A percentile compares a stretch with the other conserved stretches of the same genome.
Conservation (phyloP, 23 tunicate genomes). For the Halocynthia roretzi region DNA sequence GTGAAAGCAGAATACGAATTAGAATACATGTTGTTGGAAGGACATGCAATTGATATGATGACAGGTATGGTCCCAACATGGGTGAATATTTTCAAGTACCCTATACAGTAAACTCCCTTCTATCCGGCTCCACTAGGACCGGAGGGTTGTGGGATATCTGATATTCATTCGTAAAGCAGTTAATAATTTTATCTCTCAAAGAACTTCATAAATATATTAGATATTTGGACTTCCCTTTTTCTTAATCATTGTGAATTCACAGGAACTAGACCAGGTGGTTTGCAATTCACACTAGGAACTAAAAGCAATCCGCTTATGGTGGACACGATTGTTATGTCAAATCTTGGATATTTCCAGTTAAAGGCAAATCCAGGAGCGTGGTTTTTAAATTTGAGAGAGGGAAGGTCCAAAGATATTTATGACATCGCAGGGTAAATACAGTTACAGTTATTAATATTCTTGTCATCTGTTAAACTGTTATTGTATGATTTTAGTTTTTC, state of each 20-base stretch:
- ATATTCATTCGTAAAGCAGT: no score
- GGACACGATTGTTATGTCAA: conserved; percentile 99
- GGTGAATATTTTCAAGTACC: not conserved
- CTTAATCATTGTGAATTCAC: not conserved
- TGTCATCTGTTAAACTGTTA: not conserved
- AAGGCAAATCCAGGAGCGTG: conserved; percentile 96
- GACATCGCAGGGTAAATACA: conserved; percentile 44
- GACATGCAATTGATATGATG: conserved; percentile 82
- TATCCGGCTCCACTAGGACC: no score
- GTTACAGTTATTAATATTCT: not conserved
- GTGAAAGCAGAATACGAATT: conserved; percentile 82
- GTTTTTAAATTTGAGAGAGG: conserved; percentile 86
- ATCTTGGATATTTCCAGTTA: conserved; percentile 95
- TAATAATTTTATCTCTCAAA: no score
- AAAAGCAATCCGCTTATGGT: conserved; percentile 38
- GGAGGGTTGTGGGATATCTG: no score
- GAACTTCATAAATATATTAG: no score
- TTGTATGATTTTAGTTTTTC: not conserved
- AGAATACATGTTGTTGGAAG: conserved; percentile 91
- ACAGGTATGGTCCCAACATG: conserved; percentile 34
- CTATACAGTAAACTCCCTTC: no score
- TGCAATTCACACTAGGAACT: conserved; percentile 91
- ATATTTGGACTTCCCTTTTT: no score
- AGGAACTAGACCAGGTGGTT: conserved; percentile 91
- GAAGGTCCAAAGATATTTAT: conserved; percentile 78